Conservation (phyloP, 2,113 vertebrate genomes). For the Silurus meridionalis region DNA sequence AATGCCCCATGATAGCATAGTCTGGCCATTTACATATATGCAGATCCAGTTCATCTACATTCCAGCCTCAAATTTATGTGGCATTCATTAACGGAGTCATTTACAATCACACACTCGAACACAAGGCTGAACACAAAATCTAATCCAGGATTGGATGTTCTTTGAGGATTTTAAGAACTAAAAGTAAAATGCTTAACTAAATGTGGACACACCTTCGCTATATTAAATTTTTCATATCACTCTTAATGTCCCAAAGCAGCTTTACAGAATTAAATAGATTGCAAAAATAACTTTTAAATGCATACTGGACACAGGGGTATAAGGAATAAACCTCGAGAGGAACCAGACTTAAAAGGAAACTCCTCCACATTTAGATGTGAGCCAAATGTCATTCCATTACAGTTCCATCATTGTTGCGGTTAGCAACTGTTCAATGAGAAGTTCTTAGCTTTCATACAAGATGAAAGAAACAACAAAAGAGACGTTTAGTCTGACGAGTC, state of each 20-base stretch:
- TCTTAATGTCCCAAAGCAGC: too few relatives aligned
- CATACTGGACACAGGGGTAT: too few relatives aligned
- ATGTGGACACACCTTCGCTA: not conserved
- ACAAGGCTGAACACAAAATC: not conserved
- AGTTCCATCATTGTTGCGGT: too few relatives aligned
- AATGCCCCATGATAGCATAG: not conserved
- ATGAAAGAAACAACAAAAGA: not conserved
- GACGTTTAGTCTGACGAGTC: not conserved
- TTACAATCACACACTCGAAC: not conserved
- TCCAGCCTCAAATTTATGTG: constrained; percentile 44
- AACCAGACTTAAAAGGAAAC: too few relatives aligned
- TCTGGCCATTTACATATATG: not conserved
- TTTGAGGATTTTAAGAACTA: not conserved
- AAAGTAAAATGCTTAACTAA: not conserved
- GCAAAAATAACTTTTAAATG: too few relatives aligned
- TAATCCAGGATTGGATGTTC: not conserved
- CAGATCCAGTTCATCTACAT: constrained; percentile 50
- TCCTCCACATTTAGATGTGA: too few relatives aligned
- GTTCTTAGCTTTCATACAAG: too few relatives aligned
- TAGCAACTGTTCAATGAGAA: too few relatives aligned
- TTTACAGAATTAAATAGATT: too few relatives aligned
- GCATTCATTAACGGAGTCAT: not conserved
- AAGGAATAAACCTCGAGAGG: too few relatives aligned
- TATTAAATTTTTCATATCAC: too few relatives aligned
- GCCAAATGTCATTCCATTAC: too few relatives aligned